These are phyloP conservation scores for Osmoderma eremita DNA, from an alignment of 2,888 invertebrate species.

Conservation along the genomic window DNA sequence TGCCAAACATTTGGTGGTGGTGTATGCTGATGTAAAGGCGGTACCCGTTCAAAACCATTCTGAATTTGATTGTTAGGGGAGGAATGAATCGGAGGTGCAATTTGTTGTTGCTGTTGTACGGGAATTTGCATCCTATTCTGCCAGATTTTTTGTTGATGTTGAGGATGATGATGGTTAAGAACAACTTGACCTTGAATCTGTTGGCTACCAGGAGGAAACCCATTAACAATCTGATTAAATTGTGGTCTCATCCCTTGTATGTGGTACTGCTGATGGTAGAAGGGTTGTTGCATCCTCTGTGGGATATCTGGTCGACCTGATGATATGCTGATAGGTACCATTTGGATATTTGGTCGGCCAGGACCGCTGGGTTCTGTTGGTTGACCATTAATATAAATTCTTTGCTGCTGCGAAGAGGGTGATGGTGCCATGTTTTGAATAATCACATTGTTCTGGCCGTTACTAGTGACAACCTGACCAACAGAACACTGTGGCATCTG, in stretches of 20 bases:
- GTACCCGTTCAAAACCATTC: constrained; percentile 75
- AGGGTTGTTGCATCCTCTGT: constrained; percentile 51
- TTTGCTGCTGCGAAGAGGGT: constrained; percentile 57
- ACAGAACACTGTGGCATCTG: constrained; percentile 44
- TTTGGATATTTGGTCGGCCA: constrained; percentile 60
- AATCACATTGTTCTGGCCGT: constrained; percentile 40
- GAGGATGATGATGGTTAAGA: constrained; percentile 51
- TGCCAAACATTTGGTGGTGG: constrained; percentile 68
- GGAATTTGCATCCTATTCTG: constrained; percentile 59
- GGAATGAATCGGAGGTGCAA: constrained; percentile 48
- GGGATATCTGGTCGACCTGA: constrained; percentile 49
- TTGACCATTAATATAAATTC: constrained; percentile 59
- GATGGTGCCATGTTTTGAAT: constrained; percentile 43
- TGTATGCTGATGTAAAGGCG: constrained; percentile 77
- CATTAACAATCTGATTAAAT: constrained; percentile 54
- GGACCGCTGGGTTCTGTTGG: constrained; percentile 61
- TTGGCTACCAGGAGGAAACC: constrained; percentile 63
- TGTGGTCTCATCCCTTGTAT: constrained; percentile 56
- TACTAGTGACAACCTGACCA: constrained; percentile 44
- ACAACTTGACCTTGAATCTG: constrained; percentile 66
- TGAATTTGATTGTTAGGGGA: constrained; percentile 49
- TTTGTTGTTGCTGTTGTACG: constrained; percentile 69
- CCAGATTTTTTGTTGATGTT: constrained; percentile 56
- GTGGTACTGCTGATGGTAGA: constrained; percentile 51
- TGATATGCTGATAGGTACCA: constrained; percentile 56